phyloP scores from a whole-genome alignment of 1,140 invertebrate genomes.

The Euura saliciscinereae region DNA sequence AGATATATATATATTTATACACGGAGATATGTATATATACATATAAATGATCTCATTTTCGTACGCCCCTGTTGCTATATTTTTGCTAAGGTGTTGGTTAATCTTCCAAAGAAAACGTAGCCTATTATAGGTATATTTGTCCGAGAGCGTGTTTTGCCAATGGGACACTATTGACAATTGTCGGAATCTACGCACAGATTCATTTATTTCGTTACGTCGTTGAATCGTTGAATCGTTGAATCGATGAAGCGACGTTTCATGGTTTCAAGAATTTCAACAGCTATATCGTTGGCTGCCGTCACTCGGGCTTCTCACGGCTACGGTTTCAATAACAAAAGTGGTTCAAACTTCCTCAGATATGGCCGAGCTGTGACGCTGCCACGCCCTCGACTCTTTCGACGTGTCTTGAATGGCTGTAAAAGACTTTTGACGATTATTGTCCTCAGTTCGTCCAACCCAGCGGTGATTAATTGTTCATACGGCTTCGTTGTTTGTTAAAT shows the following conservation, averaged over 20 bases:
- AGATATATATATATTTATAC: no score
- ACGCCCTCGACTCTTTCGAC: neutral
- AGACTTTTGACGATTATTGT: neutral
- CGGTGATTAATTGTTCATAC: neutral
- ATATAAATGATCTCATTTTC: neutral
- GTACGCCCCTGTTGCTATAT: neutral
- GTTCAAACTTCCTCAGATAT: neutral
- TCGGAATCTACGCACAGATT: no score
- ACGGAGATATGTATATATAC: no score
- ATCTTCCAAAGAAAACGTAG: neutral
- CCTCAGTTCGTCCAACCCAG: no score
- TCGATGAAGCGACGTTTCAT: no score
- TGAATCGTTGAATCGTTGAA: no score
- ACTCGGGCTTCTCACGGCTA: no score
- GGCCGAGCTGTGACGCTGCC: neutral
- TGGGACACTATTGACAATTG: no score
- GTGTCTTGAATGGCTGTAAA: neutral
- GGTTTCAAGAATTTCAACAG: no score
- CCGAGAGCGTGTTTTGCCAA: no score
- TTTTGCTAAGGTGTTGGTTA: slow-evolving; percentile 7
- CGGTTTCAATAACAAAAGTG: neutral
- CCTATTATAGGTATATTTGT: neutral
- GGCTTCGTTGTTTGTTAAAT: neutral
- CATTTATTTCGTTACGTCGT: no score
- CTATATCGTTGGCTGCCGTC: no score